Evolutionary conservation across 2,888 invertebrate species (phyloP).

Genomic region (Prosapia bicincta): DNA sequence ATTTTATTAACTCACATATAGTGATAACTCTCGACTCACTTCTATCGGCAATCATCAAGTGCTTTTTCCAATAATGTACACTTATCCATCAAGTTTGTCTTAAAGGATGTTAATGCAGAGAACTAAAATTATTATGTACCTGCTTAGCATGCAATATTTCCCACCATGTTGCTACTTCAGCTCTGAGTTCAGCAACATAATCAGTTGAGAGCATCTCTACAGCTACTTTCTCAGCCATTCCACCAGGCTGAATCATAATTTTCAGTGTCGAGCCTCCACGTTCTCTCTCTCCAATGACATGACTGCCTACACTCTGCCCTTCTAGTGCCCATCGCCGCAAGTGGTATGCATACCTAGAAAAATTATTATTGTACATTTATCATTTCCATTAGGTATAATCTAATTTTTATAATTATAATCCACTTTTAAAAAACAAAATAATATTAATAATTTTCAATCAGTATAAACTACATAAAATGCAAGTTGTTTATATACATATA

Average conservation of each 20-base stretch:
- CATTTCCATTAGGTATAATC: too few relatives aligned
- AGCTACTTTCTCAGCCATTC: slow-evolving; percentile 78
- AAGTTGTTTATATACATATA: too few relatives aligned
- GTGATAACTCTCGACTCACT: too few relatives aligned
- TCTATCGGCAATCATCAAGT: too few relatives aligned
- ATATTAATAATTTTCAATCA: too few relatives aligned
- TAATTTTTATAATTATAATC: too few relatives aligned
- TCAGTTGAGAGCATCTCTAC: slow-evolving; percentile 80
- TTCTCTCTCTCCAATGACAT: slow-evolving; percentile 55
- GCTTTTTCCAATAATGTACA: too few relatives aligned
- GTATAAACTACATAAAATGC: too few relatives aligned
- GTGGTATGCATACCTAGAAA: slow-evolving; percentile 85
- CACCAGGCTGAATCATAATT: slow-evolving; percentile 83
- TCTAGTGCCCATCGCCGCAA: slow-evolving; percentile 85
- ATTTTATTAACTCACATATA: too few relatives aligned
- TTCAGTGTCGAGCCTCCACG: slow-evolving; percentile 61
- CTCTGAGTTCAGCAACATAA: slow-evolving; percentile 85
- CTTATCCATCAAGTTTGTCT: too few relatives aligned
- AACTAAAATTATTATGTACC: neutral
- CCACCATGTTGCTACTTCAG: slow-evolving; percentile 97
- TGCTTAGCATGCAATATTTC: slow-evolving; percentile 52
- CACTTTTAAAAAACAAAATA: too few relatives aligned
- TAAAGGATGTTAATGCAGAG: neutral
- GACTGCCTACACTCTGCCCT: slow-evolving; percentile 73
- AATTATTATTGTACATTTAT: too few relatives aligned